Conservation (phyloP, 92 coral and sea anemone genomes). For the Epizoanthus scotinus region DNA sequence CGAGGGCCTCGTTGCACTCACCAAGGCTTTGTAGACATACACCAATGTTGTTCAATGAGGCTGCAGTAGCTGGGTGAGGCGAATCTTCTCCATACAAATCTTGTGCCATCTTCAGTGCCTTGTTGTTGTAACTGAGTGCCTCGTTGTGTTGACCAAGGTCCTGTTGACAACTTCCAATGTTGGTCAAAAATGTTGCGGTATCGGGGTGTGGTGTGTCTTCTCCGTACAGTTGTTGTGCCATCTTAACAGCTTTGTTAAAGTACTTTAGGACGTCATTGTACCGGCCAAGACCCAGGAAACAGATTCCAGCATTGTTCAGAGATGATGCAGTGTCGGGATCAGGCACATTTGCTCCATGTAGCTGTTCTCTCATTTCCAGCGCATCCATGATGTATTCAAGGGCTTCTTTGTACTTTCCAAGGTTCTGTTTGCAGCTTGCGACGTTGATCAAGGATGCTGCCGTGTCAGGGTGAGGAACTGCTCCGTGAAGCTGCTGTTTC, state of each 20-base stretch:
- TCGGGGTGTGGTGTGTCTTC: not conserved
- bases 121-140: not conserved
- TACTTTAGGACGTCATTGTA: not conserved
- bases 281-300: not conserved
- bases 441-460: not conserved
- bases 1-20: not conserved
- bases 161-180: not conserved
- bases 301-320: slow-evolving; percentile 16
- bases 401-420: not conserved
- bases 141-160: not conserved
- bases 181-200: not conserved
- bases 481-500: not conserved
- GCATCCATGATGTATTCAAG: not conserved
- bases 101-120: not conserved
- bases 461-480: not conserved
- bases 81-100: not conserved
- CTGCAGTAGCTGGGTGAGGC: not conserved
- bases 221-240: too few relatives aligned
- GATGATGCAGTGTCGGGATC: not conserved
- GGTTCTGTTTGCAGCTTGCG: not conserved
- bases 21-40: too few relatives aligned
- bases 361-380: not conserved
- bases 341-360: not conserved
- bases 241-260: not conserved
- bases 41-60: not conserved